Base-by-base conservation (phyloP, 2,113 vertebrate species). In the Cygnus atratus region DNA sequence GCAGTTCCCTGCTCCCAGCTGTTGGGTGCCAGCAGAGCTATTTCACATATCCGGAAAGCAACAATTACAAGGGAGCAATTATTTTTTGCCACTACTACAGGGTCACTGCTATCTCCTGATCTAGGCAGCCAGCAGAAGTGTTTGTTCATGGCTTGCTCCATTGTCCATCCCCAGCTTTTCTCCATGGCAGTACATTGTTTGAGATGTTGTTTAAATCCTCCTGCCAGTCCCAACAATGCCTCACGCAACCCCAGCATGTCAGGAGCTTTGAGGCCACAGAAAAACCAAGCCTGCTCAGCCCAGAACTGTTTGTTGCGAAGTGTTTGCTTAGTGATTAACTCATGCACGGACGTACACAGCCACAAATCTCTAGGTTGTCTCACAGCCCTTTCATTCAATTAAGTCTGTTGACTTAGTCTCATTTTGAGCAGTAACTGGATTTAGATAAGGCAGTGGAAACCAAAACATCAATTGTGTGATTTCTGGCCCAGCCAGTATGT, bases 401-500 rank as follows among this genome's bases (percentile, higher is more conserved):
- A 97, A 94, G 79, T 75, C 90, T 96, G 96, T 96, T 97, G 96
- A 96, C 93, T 96, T 96, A 96, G 96, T 93, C 95, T 95, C 94
- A 90, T 86, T 96, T 97, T 72, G 92, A 95, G 94, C 87, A 92
- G 75, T 93, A 92, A 96, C 96, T 96, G 96, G 95, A 96, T 97
- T 97, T 97, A 97, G 96, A 97, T 97, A 97, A 96, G 92, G 94
- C 87, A 92, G 71, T 96, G 75, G 93, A 96, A 97, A 96, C 84
- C 93, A 95, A 95, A 97, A 95, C 96, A 96, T 83, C 84, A 80
- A 73, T 94, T 96, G 96, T 96, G 95, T 93, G 96, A 94, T 95
- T 95, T 62, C 96, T 96, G 95, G 81, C 92, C 87, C 31, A 43
- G 94, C 59, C 16, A 4, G 87, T 77, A 80, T 85, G 87, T 87